A percentile compares a stretch with the other conserved stretches of the same genome.
These are phyloP conservation scores for Nautilus pompilius DNA, from an alignment of 1,140 invertebrate species.

Conservation along the genomic window DNA sequence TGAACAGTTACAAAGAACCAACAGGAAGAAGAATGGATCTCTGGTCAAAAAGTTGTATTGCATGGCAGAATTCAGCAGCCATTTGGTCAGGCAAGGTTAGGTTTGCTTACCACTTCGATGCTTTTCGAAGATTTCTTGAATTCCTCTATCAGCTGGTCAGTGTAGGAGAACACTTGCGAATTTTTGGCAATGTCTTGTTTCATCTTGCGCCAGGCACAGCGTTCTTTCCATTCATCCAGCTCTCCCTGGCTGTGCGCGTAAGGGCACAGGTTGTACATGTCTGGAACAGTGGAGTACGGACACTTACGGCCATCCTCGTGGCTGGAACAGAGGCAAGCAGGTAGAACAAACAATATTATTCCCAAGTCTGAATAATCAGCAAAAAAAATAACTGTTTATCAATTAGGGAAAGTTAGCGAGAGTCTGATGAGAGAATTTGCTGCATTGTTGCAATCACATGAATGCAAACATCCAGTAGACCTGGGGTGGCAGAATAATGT, in stretches of 20 bases:
- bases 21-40: no score
- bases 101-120: constrained; percentile 34
- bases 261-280: constrained; percentile 47
- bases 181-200: constrained; percentile 43
- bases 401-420: no score
- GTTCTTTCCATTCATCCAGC: constrained; percentile 49
- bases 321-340: constrained; percentile 19
- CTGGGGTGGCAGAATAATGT: neutral
- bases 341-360: neutral
- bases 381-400: no score
- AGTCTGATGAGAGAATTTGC: no score
- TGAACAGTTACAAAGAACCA: no score
- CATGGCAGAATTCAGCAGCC: no score
- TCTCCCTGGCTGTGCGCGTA: constrained; percentile 48
- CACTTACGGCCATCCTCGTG: constrained; percentile 33
- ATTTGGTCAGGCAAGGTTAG: no score
- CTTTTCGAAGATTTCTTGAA: constrained; percentile 34
- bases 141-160: constrained; percentile 42
- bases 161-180: constrained; percentile 46
- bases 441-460: neutral
- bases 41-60: no score
- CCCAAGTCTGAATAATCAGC: neutral
- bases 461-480: neutral
- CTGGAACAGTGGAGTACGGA: constrained; percentile 43
- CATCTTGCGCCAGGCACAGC: constrained; percentile 45